Base-by-base conservation (phyloP, 1,140 invertebrate species). In the Zaprionus inermis region DNA sequence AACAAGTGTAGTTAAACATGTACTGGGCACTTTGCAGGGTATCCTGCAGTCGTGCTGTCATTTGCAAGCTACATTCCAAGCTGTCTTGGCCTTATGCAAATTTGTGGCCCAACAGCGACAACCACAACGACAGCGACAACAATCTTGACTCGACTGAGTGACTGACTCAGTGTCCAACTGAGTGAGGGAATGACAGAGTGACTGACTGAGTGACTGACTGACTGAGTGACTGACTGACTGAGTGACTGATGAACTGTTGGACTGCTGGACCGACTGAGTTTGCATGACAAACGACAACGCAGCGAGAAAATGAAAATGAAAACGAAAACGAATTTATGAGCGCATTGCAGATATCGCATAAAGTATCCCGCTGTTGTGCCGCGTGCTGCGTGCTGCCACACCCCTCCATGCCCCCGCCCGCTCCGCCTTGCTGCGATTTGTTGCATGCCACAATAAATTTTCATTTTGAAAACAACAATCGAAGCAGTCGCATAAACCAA, bases 321-420 rank as follows among this genome's bases (percentile, higher is more conserved):
- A 85, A 68, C 71, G 80, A 88, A 86, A 88, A 61, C 68, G 80
- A 88, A 86, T 86, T 86, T 86, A 86, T 57, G 84, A 86, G 83
- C 83, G 56, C 69, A 83, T 44, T 86, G 83, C 83, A 86, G 83
- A 89, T 88, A 83, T 67, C 83, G 83, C 82, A 85, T 80, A 89
- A 88, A 89, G 84, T 79, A 89, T 88, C 83, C 66, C 41, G 69
- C 72, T 88, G 83, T 79, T 77, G 59, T 64, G 69, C 22, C 58
- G 46, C 24, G 14, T 10, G 16, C 54, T 32, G 10, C 24, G 2
- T 24, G 5, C 20, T 52, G 11, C 51, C 51, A 44, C 51, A 4
- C 18, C 2, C 10, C 16, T 10, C 20, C 2, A 3, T 28, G 52
- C 24, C 44, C 18, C 9, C 1, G 9, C 2, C 9, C 20, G 1